Evolutionary conservation across 2,113 vertebrate genomes (phyloP), one percentile per base, ranked within the genome.

Genomic region (Leucoraja erinaceus): DNA sequence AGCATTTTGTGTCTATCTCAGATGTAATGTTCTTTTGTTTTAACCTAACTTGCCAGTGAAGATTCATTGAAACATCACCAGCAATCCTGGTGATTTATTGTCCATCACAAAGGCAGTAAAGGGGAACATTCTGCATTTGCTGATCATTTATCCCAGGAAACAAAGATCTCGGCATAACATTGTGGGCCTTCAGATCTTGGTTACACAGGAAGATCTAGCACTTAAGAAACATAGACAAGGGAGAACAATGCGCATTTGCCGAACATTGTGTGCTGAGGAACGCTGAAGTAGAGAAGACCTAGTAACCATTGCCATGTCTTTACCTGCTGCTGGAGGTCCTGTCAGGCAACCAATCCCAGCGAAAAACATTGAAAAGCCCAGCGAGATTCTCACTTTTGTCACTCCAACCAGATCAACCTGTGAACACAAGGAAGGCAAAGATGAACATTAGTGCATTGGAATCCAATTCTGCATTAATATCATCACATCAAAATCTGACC

Each of bases 291-390:
- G 63, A 66, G 12, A 66, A 66, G 12, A 8, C 7, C 63, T 66
- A 14, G 70, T 20, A 72, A 22, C 18, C 22, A 22, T 25, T 25
- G 8, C 9, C 33, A 61, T 31, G 83, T 1, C 11, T 95, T 95
- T 96, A 99, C 98, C 98, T 98, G 98, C 98, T 79, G 98, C 93
- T 33, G 98, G 98, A 94, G 98, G 98, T 93, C 98, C 98, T 0
- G 96, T 97, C 81, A 98, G 95, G 93, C 98, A 96, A 77, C 97
- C 97, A 11, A 97, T 94, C 59, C 98, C 98, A 16, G 97, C 97
- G 93, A 99, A 98, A 95, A 99, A 99, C 95, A 96, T 94, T 47
- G 98, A 96, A 94, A 98, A 96, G 1, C 98, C 98, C 96, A 98
- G 95, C 56, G 97, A 98, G 93, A 96, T 97, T 95, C 98, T 97